These are phyloP conservation scores for Catocala nupta DNA, from an alignment of 2,888 invertebrate genomes.

Conservation along the genomic window DNA sequence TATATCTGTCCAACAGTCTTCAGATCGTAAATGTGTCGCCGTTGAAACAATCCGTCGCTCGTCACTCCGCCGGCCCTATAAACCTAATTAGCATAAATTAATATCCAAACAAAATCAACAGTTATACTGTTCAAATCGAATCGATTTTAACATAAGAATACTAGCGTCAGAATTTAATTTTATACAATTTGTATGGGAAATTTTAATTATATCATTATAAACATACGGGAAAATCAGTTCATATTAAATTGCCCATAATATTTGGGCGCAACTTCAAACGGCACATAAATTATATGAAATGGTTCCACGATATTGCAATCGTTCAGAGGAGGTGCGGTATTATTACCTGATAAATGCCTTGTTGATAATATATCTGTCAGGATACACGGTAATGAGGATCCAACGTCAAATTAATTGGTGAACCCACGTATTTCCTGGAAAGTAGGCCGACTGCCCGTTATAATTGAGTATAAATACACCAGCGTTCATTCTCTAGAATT, in stretches of 20 bases:
- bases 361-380: constrained; percentile 71
- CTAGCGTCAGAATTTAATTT: background rate
- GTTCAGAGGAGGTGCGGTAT: constrained; percentile 47
- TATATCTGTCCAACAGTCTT: constrained; percentile 33
- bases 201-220: constrained; percentile 20
- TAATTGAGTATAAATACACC: constrained; percentile 17
- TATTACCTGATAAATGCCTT: constrained; percentile 58
- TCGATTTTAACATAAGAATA: too few relatives aligned
- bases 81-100: constrained; percentile 23
- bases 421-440: constrained; percentile 54
- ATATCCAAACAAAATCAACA: constrained; percentile 1
- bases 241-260: constrained; percentile 36
- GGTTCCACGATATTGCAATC: constrained; percentile 40
- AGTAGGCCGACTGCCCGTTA: constrained; percentile 40
- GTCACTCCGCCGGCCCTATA: constrained; percentile 22
- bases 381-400: constrained; percentile 65
- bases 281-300: constrained; percentile 57
- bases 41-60: constrained; percentile 25
- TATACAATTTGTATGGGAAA: constrained; percentile 11
- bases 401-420: constrained; percentile 63
- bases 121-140: too few relatives aligned
- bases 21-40: constrained; percentile 35
- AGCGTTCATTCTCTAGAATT: constrained; percentile 17
- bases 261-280: constrained; percentile 62
- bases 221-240: constrained; percentile 11